Evolutionary conservation across 2,797 vertebrate genomes (phyloP).

Genomic region (Chrysocyon brachyurus): DNA sequence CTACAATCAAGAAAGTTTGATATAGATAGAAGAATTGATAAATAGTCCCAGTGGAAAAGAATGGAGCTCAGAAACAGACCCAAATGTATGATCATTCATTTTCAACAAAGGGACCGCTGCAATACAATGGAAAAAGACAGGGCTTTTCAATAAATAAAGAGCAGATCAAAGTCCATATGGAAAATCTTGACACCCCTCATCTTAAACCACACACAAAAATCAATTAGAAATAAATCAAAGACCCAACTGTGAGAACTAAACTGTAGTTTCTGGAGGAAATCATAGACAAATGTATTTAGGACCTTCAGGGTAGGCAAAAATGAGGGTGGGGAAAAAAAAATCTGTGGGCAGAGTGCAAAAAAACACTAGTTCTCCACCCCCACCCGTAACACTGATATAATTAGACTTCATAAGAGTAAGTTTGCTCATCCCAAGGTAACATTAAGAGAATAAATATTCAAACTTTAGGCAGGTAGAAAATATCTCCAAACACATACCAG

Average conservation of each 20-base stretch:
- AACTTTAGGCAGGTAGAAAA: slow-evolving; percentile 11
- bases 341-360: background rate
- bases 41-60: background rate
- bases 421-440: background rate
- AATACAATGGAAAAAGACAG: slow-evolving; percentile 24
- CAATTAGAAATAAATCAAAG: background rate
- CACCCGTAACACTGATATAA: background rate
- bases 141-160: background rate
- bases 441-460: background rate
- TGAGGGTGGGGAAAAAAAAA: background rate
- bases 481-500: background rate
- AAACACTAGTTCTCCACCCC: background rate
- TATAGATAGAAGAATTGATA: background rate
- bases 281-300: background rate
- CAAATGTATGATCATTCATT: background rate
- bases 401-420: background rate
- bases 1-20: background rate
- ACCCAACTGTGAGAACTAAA: background rate
- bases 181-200: background rate
- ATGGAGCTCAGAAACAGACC: background rate
- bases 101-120: background rate
- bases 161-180: background rate
- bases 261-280: background rate
- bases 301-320: background rate
- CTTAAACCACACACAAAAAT: background rate